These are phyloP conservation scores for Trachelus troglodyta DNA, from an alignment of 2,888 invertebrate genomes.

Conservation along the genomic window DNA sequence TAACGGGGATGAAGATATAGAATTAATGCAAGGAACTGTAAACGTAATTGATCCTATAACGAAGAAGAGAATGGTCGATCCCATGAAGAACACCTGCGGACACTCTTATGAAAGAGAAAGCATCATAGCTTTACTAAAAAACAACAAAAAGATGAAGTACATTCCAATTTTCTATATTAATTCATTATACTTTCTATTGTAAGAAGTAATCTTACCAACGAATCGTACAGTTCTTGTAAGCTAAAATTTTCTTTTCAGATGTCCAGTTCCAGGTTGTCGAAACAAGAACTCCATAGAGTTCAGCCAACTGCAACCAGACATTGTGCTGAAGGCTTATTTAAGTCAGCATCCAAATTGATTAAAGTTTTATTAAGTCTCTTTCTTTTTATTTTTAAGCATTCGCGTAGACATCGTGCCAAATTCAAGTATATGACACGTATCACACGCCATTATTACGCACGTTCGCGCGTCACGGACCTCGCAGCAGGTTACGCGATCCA, in stretches of 20 bases:
- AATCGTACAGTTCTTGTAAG: background rate
- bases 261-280: slow-evolving; percentile 57
- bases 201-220: background rate
- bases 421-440: background rate
- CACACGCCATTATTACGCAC: background rate
- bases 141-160: slow-evolving; percentile 52
- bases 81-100: slow-evolving; percentile 57
- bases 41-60: slow-evolving; percentile 60
- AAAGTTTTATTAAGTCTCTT: background rate
- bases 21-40: slow-evolving; percentile 39
- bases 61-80: slow-evolving; percentile 55
- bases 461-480: too few relatives aligned
- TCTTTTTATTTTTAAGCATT: background rate
- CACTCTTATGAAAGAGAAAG: slow-evolving; percentile 56
- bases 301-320: slow-evolving; percentile 42
- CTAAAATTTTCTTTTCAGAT: slow-evolving; percentile 42
- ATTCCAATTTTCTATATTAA: background rate
- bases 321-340: slow-evolving; percentile 48
- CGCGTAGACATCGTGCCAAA: background rate
- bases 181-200: background rate
- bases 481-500: too few relatives aligned
- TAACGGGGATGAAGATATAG: slow-evolving; percentile 44
- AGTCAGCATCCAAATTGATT: slow-evolving; percentile 37
- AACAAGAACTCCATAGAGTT: slow-evolving; percentile 41
- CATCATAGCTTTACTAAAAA: slow-evolving; percentile 42